Conservation (phyloP, 2,797 vertebrate species). For the Microctenopoma stevenorrisi region DNA sequence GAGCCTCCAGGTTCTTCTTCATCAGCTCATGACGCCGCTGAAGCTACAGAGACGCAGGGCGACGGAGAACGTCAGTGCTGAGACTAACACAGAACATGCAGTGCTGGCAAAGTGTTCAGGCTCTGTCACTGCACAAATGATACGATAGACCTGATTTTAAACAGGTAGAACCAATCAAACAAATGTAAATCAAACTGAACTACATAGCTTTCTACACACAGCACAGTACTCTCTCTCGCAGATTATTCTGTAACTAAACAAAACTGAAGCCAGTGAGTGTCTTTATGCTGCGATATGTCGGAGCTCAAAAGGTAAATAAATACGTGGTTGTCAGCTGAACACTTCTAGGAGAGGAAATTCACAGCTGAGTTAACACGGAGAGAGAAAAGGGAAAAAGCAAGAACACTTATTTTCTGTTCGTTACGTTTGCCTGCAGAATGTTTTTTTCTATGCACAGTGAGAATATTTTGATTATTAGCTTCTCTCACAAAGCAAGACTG, state of each 20-base stretch:
- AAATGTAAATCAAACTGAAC: not conserved
- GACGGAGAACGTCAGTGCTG: not conserved
- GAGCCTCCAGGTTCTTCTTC: slow-evolving; percentile 98
- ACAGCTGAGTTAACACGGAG: not conserved
- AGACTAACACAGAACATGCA: not conserved
- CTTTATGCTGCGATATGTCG: not conserved
- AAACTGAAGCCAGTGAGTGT: too few species aligned
- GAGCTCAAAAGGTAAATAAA: not conserved
- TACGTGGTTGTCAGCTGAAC: not conserved
- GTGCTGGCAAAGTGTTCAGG: too few species aligned
- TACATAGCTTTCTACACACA: not conserved
- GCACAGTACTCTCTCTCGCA: not conserved
- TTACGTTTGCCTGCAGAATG: not conserved
- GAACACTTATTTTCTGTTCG: not conserved
- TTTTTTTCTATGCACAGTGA: too few species aligned
- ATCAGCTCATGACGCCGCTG: slow-evolving; percentile 97
- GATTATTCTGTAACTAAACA: too few species aligned
- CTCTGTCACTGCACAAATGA: too few species aligned
- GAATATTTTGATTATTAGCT: not conserved
- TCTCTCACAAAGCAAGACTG: not conserved
- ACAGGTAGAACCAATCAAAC: too few species aligned
- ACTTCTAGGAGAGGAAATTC: not conserved
- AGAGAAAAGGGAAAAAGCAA: not conserved
- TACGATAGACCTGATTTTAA: too few species aligned
- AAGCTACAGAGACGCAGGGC: slow-evolving; percentile 79